Evolutionary conservation across 2,888 invertebrate genomes (phyloP), one percentile per base, ranked within the genome.

Genomic region (Papilio gigon): DNA sequence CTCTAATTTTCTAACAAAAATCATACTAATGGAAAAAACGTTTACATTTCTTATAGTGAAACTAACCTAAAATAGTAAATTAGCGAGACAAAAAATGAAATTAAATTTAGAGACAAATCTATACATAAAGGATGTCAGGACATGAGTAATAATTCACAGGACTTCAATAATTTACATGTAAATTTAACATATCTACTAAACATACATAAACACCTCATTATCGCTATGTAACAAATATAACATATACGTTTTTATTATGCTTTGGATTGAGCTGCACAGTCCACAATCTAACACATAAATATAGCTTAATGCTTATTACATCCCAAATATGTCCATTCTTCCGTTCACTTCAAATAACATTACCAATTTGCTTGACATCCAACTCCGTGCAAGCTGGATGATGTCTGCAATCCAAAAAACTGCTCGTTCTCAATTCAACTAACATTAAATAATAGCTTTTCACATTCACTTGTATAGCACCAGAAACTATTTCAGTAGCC

Each of bases 191-290:
- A 40, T 40, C n/a, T n/a, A 40, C 14, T n/a, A 40, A 40, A 40
- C n/a, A 40, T 35, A 35, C 33, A 35, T 35, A 35, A 11, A 35
- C 6, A 6, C 33, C 33, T 35, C 33, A 35, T 35, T 35, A 35
- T 35, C 4, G 8, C 11, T 6, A 35, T 8, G 33, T 35, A 11
- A 35, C 11, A 35, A 35, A 6, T 35, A 27, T 53, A 53, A n/a
- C n/a, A n/a, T 2, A 8, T 27, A 47, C 12, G 22, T 53, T 27
- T 27, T 14, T 53, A 53, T 53, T 53, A 27, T 53, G 53, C 53
- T 53, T 53, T 53, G 53, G 53, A 53, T 53, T 53, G 53, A 53
- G 53, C 53, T 53, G 25, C 4, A 27, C 53, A 53, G 53, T 53
- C 27, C 27, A 53, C 6, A 35, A 35, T 35, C 33, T n/a, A n/a